Base-by-base conservation (phyloP, 2,113 vertebrate species). In the Pelusios castaneus region DNA sequence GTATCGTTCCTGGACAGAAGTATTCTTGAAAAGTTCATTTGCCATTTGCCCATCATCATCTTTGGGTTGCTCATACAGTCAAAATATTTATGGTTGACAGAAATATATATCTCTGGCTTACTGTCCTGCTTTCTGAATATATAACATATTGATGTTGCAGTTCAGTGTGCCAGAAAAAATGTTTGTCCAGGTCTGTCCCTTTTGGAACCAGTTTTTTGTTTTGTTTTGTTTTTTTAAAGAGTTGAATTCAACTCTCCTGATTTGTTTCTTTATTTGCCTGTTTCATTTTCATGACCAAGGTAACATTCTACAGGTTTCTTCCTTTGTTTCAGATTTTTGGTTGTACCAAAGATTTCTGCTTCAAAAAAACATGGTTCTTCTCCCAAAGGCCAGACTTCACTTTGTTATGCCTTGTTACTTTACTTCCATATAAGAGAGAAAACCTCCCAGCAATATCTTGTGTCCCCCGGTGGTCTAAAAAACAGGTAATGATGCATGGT, bases 401-500 rank as follows among this genome's bases (percentile, higher is more conserved):
- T 94, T 88, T 96, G 83, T 89, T 92, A 41, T 0, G 63, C 93
- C 85, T 97, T 91, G 12, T 31, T 90, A 92, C 75, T n/a, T 97
- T 2, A 1, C 89, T 81, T 97, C 47, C 77, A 58, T 67, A 67
- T 92, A 91, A 78, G 89, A 95, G 94, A 96, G 94, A 95, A 93
- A 96, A 92, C 49, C 93, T 96, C 96, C 84, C 97, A 91, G 85
- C 60, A 85, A 89, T 80, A 92, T 84, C 8, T 11, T 54, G 0
- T 51, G 73, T 97, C 93, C 96, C 96, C 93, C 1, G 4, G 4
- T 94, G 95, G 93, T 73, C 91, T 85, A 38, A 89, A 82, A 92
- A 92, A 90, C 91, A 96, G 92, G 96, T 91, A 97, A 78, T 93
- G 90, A 95, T 94, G 92, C 89, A 89, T 89, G 92, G 89, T 95